These are phyloP conservation scores for Andrena dorsata DNA, from an alignment of 2,888 invertebrate species.

Conservation along the genomic window DNA sequence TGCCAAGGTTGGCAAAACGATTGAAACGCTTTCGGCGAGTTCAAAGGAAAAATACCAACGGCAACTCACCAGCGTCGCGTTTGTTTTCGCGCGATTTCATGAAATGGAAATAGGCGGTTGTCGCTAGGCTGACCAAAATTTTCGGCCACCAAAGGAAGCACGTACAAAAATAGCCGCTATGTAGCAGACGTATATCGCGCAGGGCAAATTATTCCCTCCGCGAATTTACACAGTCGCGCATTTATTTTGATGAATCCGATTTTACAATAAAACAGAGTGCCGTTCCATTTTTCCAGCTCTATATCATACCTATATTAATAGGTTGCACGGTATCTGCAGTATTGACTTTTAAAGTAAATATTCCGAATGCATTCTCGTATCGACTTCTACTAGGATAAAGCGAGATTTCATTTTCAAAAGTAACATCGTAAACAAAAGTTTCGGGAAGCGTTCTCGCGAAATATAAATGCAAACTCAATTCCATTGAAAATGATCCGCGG, in stretches of 20 bases:
- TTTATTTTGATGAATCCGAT: conserved; percentile 21
- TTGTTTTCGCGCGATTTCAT: neutral
- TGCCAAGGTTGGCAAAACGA: neutral
- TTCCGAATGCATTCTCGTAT: neutral
- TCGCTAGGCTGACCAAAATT: neutral
- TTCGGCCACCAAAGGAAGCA: neutral
- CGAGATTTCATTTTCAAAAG: conserved; percentile 22
- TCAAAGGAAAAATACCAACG: neutral
- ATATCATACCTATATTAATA: conserved; percentile 12
- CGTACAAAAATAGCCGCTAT: neutral
- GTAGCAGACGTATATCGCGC: neutral
- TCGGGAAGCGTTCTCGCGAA: neutral
- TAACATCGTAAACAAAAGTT: neutral
- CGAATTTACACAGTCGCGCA: neutral
- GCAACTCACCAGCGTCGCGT: neutral
- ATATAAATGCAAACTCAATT: neutral
- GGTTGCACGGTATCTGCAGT: neutral
- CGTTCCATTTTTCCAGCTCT: conserved; percentile 17
- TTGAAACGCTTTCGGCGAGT: neutral
- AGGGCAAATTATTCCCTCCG: conserved; percentile 3
- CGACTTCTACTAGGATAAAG: conserved; percentile 8
- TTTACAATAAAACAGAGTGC: conserved; percentile 28
- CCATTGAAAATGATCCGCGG: neutral
- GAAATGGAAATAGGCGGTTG: neutral
- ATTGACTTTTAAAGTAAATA: conserved; percentile 21